Percentiles rank a stretch among this genome's conserved stretches.
These are phyloP conservation scores for Xanthorhoe spadicearia DNA, from an alignment of 2,888 invertebrate species.

Conservation along the genomic window DNA sequence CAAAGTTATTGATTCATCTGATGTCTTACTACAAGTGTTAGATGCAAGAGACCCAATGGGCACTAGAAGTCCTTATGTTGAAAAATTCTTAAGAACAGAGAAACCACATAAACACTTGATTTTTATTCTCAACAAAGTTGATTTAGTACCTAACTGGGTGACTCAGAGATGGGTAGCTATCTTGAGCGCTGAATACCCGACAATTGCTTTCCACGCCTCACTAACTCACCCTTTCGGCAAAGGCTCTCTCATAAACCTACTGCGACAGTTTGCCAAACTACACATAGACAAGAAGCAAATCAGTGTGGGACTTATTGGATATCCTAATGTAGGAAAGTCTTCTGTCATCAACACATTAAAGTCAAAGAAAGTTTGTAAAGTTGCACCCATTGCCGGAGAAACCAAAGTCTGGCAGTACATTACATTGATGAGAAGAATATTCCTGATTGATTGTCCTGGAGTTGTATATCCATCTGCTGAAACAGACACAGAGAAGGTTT, in stretches of 20 bases:
- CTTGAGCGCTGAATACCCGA: slow-evolving; percentile 97
- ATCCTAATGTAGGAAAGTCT: slow-evolving; percentile 99
- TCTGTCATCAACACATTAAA: slow-evolving; percentile 98
- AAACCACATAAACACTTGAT: slow-evolving; percentile 99
- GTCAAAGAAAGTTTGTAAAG: slow-evolving; percentile 99
- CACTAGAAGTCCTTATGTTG: slow-evolving; percentile 96
- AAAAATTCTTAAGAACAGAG: slow-evolving; percentile 96
- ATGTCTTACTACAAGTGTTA: slow-evolving; percentile 97
- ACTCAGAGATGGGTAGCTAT: slow-evolving; percentile 99
- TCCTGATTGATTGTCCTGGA: slow-evolving; percentile 99
- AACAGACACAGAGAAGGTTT: slow-evolving; percentile 96
- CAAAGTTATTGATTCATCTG: slow-evolving; percentile 99
- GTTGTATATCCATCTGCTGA: slow-evolving; percentile 99
- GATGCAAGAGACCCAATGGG: slow-evolving; percentile 99
- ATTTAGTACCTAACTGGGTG: slow-evolving; percentile 98
- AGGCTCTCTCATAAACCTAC: slow-evolving; percentile 97
- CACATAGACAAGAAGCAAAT: slow-evolving; percentile 99
- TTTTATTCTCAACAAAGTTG: slow-evolving; percentile 98
- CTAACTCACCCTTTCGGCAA: slow-evolving; percentile 99
- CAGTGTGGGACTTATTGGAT: slow-evolving; percentile 99
- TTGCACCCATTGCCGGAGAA: slow-evolving; percentile 99
- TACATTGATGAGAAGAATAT: slow-evolving; percentile 98
- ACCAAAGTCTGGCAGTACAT: slow-evolving; percentile 99
- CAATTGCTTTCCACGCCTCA: slow-evolving; percentile 99
- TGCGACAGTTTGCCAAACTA: slow-evolving; percentile 97